These are phyloP conservation scores for Chaetophractus vellerosus DNA, from an alignment of 2,797 vertebrate species.

Conservation along the genomic window DNA sequence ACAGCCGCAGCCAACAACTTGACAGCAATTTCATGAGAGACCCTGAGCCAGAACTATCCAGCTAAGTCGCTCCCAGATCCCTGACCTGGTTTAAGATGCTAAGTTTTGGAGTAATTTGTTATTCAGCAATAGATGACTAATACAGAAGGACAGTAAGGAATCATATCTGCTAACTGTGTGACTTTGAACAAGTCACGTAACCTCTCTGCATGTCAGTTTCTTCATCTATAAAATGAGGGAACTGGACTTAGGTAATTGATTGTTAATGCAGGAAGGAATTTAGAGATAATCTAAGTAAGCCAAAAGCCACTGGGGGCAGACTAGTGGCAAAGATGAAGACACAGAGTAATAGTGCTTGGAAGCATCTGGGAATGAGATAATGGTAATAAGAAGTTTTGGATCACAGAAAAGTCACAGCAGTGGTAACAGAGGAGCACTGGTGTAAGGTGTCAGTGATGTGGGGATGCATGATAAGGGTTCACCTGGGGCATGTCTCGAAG, in stretches of 20 bases:
- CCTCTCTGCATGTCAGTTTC: neutral
- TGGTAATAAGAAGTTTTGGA: neutral
- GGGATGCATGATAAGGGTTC: no score
- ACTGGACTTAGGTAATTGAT: neutral
- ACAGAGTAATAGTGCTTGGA: neutral
- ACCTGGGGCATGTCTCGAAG: no score
- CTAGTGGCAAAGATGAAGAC: neutral
- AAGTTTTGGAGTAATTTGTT: neutral
- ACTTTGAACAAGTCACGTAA: neutral
- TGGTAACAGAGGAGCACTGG: no score
- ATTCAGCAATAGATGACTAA: neutral
- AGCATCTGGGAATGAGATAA: neutral
- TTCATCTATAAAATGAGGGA: neutral
- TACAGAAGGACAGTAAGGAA: neutral
- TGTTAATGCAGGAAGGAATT: neutral
- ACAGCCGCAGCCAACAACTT: neutral
- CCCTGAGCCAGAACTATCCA: neutral
- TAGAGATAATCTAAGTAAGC: neutral
- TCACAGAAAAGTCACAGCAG: no score
- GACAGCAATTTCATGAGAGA: neutral
- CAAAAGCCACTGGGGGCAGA: neutral
- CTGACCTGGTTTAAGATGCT: neutral
- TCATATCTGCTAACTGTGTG: neutral
- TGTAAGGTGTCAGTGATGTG: no score
- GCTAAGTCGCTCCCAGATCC: neutral